Evolutionary conservation across 2,797 vertebrate genomes (phyloP), one percentile per base, ranked within the genome.

Genomic region (Sciurus vulgaris): DNA sequence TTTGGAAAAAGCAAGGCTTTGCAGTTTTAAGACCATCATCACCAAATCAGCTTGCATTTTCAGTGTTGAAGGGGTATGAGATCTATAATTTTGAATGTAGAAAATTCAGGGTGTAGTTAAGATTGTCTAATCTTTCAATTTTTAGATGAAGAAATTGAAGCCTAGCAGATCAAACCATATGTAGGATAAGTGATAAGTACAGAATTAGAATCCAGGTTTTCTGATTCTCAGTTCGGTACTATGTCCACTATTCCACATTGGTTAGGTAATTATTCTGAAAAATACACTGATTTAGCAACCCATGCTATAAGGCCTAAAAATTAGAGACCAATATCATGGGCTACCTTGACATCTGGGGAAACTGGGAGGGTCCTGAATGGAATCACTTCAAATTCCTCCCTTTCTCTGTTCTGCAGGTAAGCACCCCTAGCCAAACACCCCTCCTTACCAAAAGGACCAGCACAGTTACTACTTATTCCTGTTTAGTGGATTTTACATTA

Each of bases 1-100:
- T 74, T 92, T 88, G n/a, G 41, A 84, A 90, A 93, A 96, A 81
- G 78, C 17, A 93, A 41, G 51, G 26, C 28, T 97, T 96, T 86
- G 18, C 89, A 83, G n/a, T 91, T 81, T 81, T 61, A 93, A 67
- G 77, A 94, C 11, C 59, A 61, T 61, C 24, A 79, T 61, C 59
- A 95, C 54, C 38, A 96, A 86, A 78, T 74, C 35, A 79, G 11
- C 67, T 78, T 90, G 49, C 8, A 33, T 77, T 93, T 94, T 89
- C 30, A 69, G 24, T 87, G 15, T 77, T 76, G 54, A 81, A 91
- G 79, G n/a, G 90, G 69, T 5, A 85, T 78, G 56, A 88, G 20
- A 51, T 33, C 6, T 86, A 72, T 67, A 78, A 56, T 30, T 73
- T 28, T 26, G 63, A 84, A 4, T 44, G 20, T 13, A 83, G 44